Conservation (phyloP, 2,888 invertebrate genomes). For the Philhelius pedissequus region DNA sequence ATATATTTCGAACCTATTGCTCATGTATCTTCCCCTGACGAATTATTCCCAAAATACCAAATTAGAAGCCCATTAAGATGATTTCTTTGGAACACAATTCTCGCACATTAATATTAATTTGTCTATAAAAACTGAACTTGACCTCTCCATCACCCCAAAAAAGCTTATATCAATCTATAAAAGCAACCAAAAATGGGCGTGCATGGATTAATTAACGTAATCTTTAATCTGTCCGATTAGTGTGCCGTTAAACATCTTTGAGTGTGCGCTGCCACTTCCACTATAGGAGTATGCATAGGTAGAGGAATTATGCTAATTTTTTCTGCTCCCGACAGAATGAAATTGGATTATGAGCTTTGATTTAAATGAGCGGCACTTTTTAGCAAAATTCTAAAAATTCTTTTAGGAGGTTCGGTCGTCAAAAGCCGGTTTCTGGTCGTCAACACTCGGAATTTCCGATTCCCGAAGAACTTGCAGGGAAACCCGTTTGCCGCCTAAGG, state of each 20-base stretch:
- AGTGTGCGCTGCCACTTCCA: slow-evolving; percentile 16
- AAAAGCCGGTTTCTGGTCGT: slow-evolving; percentile 33
- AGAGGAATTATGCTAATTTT: slow-evolving; percentile 44
- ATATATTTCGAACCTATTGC: background rate
- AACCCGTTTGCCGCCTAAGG: slow-evolving; percentile 44
- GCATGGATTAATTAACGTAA: slow-evolving; percentile 56
- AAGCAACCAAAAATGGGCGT: slow-evolving; percentile 31
- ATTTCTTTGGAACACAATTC: background rate
- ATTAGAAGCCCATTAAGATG: slow-evolving; percentile 35
- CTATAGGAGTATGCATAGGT: too few relatives aligned
- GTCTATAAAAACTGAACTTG: slow-evolving; percentile 17
- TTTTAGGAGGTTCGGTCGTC: slow-evolving; percentile 21
- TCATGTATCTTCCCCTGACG: background rate
- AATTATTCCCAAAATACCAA: slow-evolving; percentile 39
- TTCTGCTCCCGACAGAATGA: slow-evolving; percentile 44
- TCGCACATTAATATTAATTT: background rate
- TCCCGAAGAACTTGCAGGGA: slow-evolving; percentile 9
- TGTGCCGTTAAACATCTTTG: slow-evolving; percentile 28
- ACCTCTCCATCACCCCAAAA: slow-evolving; percentile 25
- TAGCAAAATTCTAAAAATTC: slow-evolving; percentile 15
- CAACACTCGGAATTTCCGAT: background rate
- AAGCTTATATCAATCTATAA: background rate
- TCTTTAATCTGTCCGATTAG: slow-evolving; percentile 53
- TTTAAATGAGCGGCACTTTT: background rate
- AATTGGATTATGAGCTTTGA: slow-evolving; percentile 11